phyloP scores from a whole-genome alignment of 2,113 vertebrate species.

The Capreolus pygargus region DNA sequence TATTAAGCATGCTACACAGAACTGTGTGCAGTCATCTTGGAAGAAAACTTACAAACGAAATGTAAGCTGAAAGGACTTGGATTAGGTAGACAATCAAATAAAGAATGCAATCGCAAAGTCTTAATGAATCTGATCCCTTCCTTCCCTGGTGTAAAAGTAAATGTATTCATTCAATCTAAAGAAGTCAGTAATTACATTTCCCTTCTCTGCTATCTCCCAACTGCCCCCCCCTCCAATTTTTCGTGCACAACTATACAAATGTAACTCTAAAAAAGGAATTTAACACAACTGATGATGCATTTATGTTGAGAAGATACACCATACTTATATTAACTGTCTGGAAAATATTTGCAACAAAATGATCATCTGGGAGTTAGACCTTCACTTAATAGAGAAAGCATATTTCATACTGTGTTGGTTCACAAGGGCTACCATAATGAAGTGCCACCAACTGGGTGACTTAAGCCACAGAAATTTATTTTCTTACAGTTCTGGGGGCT shows the following conservation, averaged over 20 bases:
- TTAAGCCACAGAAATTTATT: neutral
- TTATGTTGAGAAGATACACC: neutral
- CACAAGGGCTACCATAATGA: neutral
- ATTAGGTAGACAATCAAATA: conserved; percentile 4
- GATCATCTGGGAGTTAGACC: neutral
- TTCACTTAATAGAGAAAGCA: neutral
- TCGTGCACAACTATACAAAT: neutral
- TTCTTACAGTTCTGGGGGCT: neutral
- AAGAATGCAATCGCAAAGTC: neutral
- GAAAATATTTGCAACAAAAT: neutral
- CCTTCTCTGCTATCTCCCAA: neutral
- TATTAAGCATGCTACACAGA: neutral
- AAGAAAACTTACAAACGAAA: neutral
- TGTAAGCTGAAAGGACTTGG: neutral
- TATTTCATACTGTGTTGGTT: neutral
- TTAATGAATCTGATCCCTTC: neutral
- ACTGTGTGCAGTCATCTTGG: neutral
- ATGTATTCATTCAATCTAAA: neutral
- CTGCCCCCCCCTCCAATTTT: neutral
- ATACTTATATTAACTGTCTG: neutral
- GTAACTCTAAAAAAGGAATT: neutral
- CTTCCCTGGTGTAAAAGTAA: neutral
- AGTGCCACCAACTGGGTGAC: neutral
- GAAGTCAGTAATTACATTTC: neutral
- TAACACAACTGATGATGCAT: neutral